Percentiles rank a stretch among this genome's conserved stretches.
Evolutionary conservation across 2,113 vertebrate species (phyloP).

Genomic region (Tauraco erythrolophus): DNA sequence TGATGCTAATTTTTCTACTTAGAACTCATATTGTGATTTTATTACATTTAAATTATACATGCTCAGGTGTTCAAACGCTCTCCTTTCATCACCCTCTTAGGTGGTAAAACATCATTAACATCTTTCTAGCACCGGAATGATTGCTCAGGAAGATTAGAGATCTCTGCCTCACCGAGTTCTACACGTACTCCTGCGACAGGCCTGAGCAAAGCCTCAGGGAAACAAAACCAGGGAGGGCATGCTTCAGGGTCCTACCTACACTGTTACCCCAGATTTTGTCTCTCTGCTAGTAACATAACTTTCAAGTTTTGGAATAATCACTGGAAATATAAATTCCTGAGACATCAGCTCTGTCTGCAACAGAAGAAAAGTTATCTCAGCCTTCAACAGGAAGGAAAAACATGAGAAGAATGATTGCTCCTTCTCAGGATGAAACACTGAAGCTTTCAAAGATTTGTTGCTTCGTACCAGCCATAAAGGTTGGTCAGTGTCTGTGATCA

Average conservation of each 20-base stretch:
- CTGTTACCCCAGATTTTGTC: background rate
- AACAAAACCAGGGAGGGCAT: background rate
- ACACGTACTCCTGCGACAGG: rapidly evolving
- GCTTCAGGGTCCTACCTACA: background rate
- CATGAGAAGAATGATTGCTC: background rate
- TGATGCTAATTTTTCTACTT: constrained; percentile 59
- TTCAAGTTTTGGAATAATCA: background rate
- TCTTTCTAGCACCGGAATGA: background rate
- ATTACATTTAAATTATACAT: constrained; percentile 65
- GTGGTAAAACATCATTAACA: constrained; percentile 50
- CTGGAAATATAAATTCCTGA: background rate
- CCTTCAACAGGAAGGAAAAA: background rate
- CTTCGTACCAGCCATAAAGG: background rate
- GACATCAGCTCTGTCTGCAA: background rate
- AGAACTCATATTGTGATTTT: constrained; percentile 62
- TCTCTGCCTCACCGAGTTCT: background rate
- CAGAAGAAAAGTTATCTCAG: background rate
- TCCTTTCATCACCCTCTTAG: constrained; percentile 52
- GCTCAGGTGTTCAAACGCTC: constrained; percentile 55
- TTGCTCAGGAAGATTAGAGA: constrained; percentile 20
- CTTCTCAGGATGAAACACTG: background rate
- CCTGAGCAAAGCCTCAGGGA: background rate
- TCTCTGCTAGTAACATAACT: background rate
- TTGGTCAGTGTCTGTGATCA: background rate
- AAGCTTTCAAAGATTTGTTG: background rate